Evolutionary conservation across 2,113 vertebrate genomes (phyloP).

Genomic region (Camelus dromedarius): DNA sequence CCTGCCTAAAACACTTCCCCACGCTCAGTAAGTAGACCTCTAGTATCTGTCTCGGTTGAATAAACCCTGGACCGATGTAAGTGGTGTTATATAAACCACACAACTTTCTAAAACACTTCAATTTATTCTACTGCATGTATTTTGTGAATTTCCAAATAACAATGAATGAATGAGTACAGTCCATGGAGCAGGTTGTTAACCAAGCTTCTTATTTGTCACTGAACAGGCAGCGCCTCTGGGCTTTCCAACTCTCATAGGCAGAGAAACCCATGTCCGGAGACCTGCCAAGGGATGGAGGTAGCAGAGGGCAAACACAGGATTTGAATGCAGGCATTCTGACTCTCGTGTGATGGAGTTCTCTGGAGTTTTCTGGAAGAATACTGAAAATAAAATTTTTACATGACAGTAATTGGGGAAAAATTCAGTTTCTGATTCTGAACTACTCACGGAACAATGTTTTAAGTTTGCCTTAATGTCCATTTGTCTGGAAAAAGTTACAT

Average conservation of each 20-base stretch:
- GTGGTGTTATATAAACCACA: neutral
- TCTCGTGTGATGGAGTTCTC: neutral
- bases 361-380: neutral
- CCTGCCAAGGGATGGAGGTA: neutral
- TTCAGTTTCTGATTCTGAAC: neutral
- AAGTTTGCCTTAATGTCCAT: neutral
- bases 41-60: neutral
- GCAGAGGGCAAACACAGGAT: neutral
- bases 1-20: neutral
- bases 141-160: constrained; percentile 41
- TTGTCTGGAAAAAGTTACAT: neutral
- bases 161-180: neutral
- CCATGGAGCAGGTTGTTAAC: neutral
- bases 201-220: neutral
- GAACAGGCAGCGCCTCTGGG: too few species aligned
- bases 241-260: neutral
- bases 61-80: neutral
- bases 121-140: neutral
- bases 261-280: neutral
- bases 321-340: neutral
- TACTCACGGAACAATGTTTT: neutral
- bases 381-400: neutral
- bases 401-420: neutral
- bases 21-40: neutral
- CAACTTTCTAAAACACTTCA: neutral